Conservation (phyloP, 2,888 invertebrate genomes). For the Lampropteryx suffumata region DNA sequence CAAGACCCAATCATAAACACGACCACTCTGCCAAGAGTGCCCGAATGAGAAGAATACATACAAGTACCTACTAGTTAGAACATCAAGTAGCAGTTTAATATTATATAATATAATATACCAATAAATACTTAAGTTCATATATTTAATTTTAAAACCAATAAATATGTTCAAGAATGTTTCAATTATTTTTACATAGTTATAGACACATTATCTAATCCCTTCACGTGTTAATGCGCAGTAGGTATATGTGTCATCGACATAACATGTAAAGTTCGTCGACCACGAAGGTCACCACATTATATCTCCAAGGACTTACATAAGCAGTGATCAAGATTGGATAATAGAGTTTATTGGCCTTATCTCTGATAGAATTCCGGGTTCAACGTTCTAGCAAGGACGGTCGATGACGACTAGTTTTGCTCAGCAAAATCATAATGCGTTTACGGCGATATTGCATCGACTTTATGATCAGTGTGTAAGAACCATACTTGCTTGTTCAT, state of each 20-base stretch:
- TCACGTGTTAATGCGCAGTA: slow-evolving; percentile 23
- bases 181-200: too few relatives aligned
- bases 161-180: too few relatives aligned
- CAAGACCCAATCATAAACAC: too few relatives aligned
- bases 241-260: slow-evolving; percentile 38
- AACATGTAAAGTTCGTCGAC: slow-evolving; percentile 51
- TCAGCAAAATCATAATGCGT: slow-evolving; percentile 47
- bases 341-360: slow-evolving; percentile 59
- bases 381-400: slow-evolving; percentile 72
- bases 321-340: slow-evolving; percentile 56
- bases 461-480: slow-evolving; percentile 31
- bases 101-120: too few relatives aligned
- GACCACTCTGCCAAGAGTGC: too few relatives aligned
- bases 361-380: slow-evolving; percentile 70
- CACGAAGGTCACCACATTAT: slow-evolving; percentile 66
- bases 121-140: too few relatives aligned
- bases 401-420: slow-evolving; percentile 47
- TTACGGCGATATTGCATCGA: slow-evolving; percentile 30
- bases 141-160: too few relatives aligned
- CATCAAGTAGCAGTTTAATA: too few relatives aligned
- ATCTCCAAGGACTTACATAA: slow-evolving; percentile 67
- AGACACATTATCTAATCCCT: background rate
- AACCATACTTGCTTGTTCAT: slow-evolving; percentile 33
- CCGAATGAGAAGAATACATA: too few relatives aligned
- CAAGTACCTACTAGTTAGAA: too few relatives aligned